phyloP scores from a whole-genome alignment of 2,113 vertebrate species.

The Hippocampus abdominalis region DNA sequence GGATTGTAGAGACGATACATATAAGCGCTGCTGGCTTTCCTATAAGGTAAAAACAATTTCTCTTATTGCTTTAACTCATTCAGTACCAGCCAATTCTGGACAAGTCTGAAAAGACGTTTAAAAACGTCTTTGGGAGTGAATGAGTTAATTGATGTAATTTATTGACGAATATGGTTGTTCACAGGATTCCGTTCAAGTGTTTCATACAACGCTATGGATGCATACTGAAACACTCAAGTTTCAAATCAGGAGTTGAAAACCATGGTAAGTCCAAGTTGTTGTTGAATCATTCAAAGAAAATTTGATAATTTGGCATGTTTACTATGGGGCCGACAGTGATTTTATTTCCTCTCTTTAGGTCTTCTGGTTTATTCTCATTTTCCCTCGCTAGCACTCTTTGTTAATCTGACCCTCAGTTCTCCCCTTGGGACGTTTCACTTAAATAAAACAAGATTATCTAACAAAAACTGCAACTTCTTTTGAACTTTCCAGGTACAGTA shows the following conservation, averaged over 20 bases:
- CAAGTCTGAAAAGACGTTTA: too few relatives aligned
- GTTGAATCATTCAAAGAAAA: background rate
- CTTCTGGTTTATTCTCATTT: conserved; percentile 34
- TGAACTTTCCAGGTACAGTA: conserved; percentile 58
- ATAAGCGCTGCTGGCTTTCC: conserved; percentile 97
- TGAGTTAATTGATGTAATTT: background rate
- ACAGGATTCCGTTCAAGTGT: conserved; percentile 80
- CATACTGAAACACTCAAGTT: conserved; percentile 60
- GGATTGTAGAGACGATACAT: conserved; percentile 91
- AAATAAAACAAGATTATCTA: conserved; percentile 36
- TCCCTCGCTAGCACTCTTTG: conserved; percentile 26
- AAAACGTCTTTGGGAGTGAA: too few relatives aligned
- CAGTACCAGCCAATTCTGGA: too few relatives aligned
- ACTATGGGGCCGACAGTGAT: conserved; percentile 21
- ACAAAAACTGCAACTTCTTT: conserved; percentile 39
- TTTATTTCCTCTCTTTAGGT: conserved; percentile 47
- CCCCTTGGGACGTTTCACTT: conserved; percentile 37
- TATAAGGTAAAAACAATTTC: conserved; percentile 74
- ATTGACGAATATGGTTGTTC: conserved; percentile 7
- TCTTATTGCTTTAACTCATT: background rate
- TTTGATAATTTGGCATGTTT: conserved; percentile 9
- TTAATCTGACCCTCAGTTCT: conserved; percentile 29
- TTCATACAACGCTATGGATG: conserved; percentile 82
- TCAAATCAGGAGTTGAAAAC: conserved; percentile 12
- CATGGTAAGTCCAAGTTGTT: conserved; percentile 58